A percentile compares a stretch with the other conserved stretches of the same genome.
Conservation (phyloP, 2,797 vertebrate species). For the Pogonophryne albipinna region DNA sequence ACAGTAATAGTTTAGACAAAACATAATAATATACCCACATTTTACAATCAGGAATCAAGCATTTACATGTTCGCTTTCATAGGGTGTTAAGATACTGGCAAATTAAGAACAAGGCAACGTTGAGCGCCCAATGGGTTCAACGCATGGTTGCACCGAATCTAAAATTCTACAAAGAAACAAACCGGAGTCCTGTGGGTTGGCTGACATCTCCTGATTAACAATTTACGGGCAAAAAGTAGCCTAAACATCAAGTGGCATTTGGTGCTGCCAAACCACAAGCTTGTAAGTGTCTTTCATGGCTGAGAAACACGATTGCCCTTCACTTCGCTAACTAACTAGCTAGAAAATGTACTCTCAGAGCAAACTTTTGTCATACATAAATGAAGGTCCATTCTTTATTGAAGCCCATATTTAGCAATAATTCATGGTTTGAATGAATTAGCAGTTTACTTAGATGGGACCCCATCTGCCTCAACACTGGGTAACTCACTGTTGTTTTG, state of each 20-base stretch:
- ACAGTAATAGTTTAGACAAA: too few relatives aligned
- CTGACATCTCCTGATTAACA: not conserved
- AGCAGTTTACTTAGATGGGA: conserved; percentile 14
- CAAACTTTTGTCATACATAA: conserved; percentile 24
- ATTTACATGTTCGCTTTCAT: not conserved
- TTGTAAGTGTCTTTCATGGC: not conserved
- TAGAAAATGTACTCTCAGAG: conserved; percentile 15
- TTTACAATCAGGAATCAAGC: not conserved
- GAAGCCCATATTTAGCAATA: conserved; percentile 18
- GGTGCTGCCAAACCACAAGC: too few relatives aligned
- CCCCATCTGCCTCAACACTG: conserved; percentile 16
- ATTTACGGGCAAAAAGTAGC: not conserved
- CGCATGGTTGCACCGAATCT: not conserved
- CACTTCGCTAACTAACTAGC: not conserved
- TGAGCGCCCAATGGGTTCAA: not conserved
- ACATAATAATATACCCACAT: too few relatives aligned
- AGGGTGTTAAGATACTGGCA: not conserved
- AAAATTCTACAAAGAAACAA: not conserved
- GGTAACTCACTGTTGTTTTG: not conserved
- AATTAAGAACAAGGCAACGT: not conserved
- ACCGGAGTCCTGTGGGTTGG: not conserved
- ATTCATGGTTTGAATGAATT: conserved; percentile 24
- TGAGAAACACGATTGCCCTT: not conserved
- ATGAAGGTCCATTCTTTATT: conserved; percentile 37
- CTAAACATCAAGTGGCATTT: too few relatives aligned